Evolutionary conservation across 2,888 invertebrate species (phyloP).

Genomic region (Trichopoda pennipes): DNA sequence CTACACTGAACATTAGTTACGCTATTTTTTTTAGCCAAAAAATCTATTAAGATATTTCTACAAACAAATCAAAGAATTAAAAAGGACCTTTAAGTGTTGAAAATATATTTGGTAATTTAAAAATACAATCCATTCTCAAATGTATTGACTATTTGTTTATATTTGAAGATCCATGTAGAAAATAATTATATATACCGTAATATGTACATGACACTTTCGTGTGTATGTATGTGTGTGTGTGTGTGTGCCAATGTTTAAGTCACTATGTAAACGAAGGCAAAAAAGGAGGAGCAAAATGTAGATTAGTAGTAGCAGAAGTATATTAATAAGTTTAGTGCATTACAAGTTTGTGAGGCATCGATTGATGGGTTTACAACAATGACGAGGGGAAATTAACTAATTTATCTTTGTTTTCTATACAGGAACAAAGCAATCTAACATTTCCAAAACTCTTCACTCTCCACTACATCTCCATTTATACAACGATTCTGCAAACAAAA

Average conservation of each 20-base stretch:
- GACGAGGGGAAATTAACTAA: conserved; percentile 80
- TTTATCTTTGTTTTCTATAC: conserved; percentile 80
- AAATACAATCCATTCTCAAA: conserved; percentile 9
- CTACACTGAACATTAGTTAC: too few relatives aligned
- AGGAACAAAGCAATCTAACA: conserved; percentile 70
- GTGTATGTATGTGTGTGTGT: neutral
- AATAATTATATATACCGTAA: neutral
- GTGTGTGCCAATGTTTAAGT: conserved; percentile 34
- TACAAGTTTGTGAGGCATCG: conserved; percentile 78
- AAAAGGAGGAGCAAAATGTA: conserved; percentile 24
- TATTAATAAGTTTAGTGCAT: conserved; percentile 80
- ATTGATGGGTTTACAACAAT: conserved; percentile 80
- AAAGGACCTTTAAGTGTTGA: conserved; percentile 39
- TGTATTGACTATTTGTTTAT: neutral
- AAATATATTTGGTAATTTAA: conserved; percentile 44
- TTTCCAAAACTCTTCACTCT: conserved; percentile 58
- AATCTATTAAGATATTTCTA: neutral
- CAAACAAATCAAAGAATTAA: conserved; percentile 42
- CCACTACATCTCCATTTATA: conserved; percentile 18
- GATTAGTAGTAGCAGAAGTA: conserved; percentile 68
- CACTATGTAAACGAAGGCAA: neutral
- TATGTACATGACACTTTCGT: neutral
- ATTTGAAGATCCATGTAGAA: conserved; percentile 4
- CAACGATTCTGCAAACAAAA: conserved; percentile 27
- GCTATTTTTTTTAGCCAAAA: too few relatives aligned